A percentile compares a stretch with the other conserved stretches of the same genome.
phyloP scores from a whole-genome alignment of 2,888 invertebrate genomes.

The Macaria notata region DNA sequence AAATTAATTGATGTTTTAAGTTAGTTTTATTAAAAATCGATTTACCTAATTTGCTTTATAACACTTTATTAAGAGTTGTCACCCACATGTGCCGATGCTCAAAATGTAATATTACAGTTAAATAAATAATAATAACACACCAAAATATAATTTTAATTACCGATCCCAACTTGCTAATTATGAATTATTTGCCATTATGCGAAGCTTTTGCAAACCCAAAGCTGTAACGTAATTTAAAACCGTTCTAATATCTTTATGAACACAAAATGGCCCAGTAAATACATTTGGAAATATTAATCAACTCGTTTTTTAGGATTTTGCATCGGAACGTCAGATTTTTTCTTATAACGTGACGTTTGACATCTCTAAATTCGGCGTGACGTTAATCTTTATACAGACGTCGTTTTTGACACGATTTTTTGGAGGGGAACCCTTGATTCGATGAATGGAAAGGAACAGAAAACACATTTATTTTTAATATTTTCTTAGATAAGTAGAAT shows the following conservation, averaged over 20 bases:
- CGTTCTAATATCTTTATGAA: constrained; percentile 13
- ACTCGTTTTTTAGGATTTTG: constrained; percentile 12
- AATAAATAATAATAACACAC: too few species aligned
- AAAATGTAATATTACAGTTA: too few species aligned
- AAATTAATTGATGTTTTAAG: neutral
- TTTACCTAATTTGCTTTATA: constrained; percentile 3
- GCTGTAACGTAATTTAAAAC: constrained; percentile 15
- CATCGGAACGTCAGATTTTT: constrained; percentile 41
- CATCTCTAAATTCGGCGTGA: constrained; percentile 51
- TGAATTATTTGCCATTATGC: constrained; percentile 8
- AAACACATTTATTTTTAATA: neutral
- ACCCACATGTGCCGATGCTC: too few species aligned
- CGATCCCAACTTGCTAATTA: constrained; percentile 13
- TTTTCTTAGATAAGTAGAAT: too few species aligned
- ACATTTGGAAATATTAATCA: constrained; percentile 1
- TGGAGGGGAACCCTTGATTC: constrained; percentile 34
- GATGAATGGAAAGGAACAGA: constrained; percentile 25
- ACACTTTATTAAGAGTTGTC: too few species aligned
- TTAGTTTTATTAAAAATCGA: neutral
- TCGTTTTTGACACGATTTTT: constrained; percentile 46
- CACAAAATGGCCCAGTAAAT: constrained; percentile 11
- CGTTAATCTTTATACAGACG: constrained; percentile 49
- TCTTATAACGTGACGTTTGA: constrained; percentile 37
- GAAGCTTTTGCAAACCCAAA: constrained; percentile 12
- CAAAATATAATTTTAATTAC: constrained; percentile 9